Evolutionary conservation across 2,888 invertebrate genomes (phyloP), one percentile per base, ranked within the genome.

Genomic region (Amphipoea lucens): DNA sequence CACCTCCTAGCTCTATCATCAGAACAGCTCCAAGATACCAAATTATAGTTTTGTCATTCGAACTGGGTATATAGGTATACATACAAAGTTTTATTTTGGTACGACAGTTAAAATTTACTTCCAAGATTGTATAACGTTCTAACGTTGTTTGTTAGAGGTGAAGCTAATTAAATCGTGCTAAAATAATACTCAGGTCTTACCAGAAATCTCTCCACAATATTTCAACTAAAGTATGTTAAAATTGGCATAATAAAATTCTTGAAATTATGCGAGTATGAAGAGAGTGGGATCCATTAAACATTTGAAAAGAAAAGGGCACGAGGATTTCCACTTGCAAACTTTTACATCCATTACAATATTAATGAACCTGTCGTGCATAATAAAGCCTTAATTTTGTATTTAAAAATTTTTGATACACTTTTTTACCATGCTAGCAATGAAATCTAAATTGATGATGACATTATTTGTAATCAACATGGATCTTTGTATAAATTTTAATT

Each of bases 301-400:
- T 84, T 78, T 78, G 62, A 79, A 79, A 83, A 88, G 87, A 88
- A 78, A 87, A 86, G 79, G 89, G 77, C 76, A 80, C 71, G 73
- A 76, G 80, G 67, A 81, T 76, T 74, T 81, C 65, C 79, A 84
- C 66, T 80, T 78, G 45, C 29, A 75, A 88, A 88, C 87, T 87
- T 88, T 87, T 79, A 69, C 79, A 80, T 83, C 72, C 72, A 83
- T 86, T 87, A 75, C 76, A 84, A 87, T 87, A 87, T 77, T 82
- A 87, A 88, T 78, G 84, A 87, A 60, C 67, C 69, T 77, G 66
- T 74, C 75, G 63, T 79, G 84, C 84, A 87, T 88, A 88, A 80
- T 81, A 69, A 73, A 66, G 66, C 51, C 12, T 62, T 51, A 63
- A 75, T 84, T 77, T 78, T 62, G 29, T 78, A 48, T 73, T 68